A percentile compares a stretch with the other conserved stretches of the same genome.
Conservation (phyloP, 2,888 invertebrate species). For the Pristionchus maxplancki region DNA sequence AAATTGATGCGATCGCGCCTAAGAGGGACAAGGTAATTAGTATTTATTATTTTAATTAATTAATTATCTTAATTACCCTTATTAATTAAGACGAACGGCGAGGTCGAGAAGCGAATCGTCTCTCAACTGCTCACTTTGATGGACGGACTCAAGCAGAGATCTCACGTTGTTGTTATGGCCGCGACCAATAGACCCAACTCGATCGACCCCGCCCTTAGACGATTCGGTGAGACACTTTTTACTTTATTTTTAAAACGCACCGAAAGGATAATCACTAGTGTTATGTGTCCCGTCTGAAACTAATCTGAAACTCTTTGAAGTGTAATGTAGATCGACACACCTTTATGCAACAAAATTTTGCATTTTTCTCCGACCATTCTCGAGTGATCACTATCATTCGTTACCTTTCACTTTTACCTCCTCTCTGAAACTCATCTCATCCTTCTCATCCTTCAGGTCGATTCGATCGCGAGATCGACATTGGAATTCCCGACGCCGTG, state of each 20-base stretch:
- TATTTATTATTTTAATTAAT: neutral
- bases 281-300: too few relatives aligned
- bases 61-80: neutral
- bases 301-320: too few relatives aligned
- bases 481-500: conserved; percentile 98
- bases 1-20: conserved; percentile 99
- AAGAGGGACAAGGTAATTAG: conserved; percentile 94
- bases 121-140: conserved; percentile 97
- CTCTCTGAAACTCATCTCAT: too few relatives aligned
- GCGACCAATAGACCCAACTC: conserved; percentile 99
- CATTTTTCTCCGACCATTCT: too few relatives aligned
- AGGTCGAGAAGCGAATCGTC: conserved; percentile 98
- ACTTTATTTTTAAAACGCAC: neutral
- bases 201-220: conserved; percentile 95
- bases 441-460: too few relatives aligned
- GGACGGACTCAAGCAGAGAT: conserved; percentile 99
- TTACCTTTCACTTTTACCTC: too few relatives aligned
- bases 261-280: conserved; percentile 61
- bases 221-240: conserved; percentile 86
- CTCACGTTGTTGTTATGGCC: conserved; percentile 99
- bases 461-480: conserved; percentile 99
- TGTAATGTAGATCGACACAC: too few relatives aligned
- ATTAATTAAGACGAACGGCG: conserved; percentile 87
- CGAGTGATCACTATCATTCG: too few relatives aligned
- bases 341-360: too few relatives aligned